These are phyloP conservation scores for Erinaceus europaeus DNA, from an alignment of 2,113 vertebrate genomes.

Conservation along the genomic window DNA sequence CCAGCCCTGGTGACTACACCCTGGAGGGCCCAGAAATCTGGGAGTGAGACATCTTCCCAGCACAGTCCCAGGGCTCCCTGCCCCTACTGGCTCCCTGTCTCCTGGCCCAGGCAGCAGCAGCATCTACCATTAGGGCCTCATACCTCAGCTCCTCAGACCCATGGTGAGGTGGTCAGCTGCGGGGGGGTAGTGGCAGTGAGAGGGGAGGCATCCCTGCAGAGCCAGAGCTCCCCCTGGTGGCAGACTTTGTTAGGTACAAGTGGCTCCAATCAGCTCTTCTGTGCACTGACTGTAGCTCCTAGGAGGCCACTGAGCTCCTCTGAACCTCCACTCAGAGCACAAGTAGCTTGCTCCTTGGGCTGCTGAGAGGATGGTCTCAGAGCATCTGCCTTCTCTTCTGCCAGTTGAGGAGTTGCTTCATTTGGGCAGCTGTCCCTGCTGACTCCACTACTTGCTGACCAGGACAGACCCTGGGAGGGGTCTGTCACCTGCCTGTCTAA, in stretches of 20 bases:
- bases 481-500: too few relatives aligned
- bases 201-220: neutral
- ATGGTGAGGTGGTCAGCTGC: constrained; percentile 37
- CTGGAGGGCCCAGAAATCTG: neutral
- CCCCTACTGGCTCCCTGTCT: neutral
- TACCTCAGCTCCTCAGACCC: neutral
- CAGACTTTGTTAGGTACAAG: neutral
- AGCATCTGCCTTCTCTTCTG: neutral
- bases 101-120: constrained; percentile 29
- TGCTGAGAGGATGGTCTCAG: neutral
- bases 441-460: neutral
- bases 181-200: neutral
- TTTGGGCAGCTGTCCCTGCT: neutral
- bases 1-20: neutral
- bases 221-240: fast-evolving
- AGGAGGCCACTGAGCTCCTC: neutral
- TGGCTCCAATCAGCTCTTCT: neutral
- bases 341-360: neutral
- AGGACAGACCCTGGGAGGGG: neutral
- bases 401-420: neutral
- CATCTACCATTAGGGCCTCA: neutral
- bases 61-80: neutral
- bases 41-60: neutral
- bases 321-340: neutral
- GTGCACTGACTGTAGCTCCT: neutral